Base-by-base conservation (phyloP, 2,113 vertebrate species). In the Ophiodon elongatus region DNA sequence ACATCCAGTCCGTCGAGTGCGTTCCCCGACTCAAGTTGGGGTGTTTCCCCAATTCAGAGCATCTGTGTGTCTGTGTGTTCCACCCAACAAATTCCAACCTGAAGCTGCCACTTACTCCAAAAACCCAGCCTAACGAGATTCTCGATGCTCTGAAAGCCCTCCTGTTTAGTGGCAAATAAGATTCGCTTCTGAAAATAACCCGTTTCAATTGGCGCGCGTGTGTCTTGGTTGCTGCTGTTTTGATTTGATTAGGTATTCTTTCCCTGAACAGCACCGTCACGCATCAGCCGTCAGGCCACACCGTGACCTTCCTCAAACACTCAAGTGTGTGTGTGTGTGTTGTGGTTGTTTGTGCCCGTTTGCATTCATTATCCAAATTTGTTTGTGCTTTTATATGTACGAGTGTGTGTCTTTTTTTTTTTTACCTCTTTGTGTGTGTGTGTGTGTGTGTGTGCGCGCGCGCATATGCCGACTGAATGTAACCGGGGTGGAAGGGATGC, bases 231-330 rank as follows among this genome's bases (percentile, higher is more conserved):
- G 31, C 25, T 54, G 70, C 19, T 50, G 72, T 75, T 83, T 88
- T 75, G 75, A 83, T 91, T 89, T 89, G 68, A 78, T 89, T 90
- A 76, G 50, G 70, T 79, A 87, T 88, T 90, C 86, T 68, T 84
- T 83, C 75, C 76, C 87, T 89, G 75, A 87, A 82, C 81, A 71
- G 69, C 47, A 6, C 29, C 73, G 85, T 90, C 84, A 91, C 47
- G 84, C 88, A 82, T 88, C 73, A 84, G 67, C 73, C 66, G 47
- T 83, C 88, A 89, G 83, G 91, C 88, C 86, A 81, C 73, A 77
- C 80, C 60, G 33, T 94, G 91, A 94, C 93, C 93, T 93, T 95
- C 93, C 82, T 85, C 80, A 87, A 87, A 88, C 75, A 69, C 69
- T 83, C 72, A 43, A 82, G 68, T 54, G 56, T 75, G 56, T 70